Conservation (phyloP, 1,140 invertebrate species). For the Caenorhabditis tropicalis region DNA sequence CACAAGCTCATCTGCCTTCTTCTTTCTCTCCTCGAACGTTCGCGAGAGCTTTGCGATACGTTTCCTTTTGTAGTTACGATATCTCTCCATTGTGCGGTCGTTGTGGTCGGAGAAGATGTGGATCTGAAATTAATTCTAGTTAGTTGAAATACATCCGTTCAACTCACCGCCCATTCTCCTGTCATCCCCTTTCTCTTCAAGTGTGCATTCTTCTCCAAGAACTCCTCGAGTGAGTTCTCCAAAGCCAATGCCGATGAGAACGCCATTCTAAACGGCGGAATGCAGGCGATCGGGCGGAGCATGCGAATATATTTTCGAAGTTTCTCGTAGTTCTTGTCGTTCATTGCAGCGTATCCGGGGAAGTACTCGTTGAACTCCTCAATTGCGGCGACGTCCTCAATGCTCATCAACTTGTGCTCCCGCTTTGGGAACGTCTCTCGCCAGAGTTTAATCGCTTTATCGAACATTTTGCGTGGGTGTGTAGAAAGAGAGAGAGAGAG, state of each 20-base stretch:
- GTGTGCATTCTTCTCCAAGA: background rate
- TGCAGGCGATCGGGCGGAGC: background rate
- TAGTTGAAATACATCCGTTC: background rate
- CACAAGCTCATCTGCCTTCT: background rate
- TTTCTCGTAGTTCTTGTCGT: conserved; percentile 1
- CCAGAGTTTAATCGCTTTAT: background rate
- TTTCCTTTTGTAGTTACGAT: background rate
- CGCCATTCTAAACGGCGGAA: background rate
- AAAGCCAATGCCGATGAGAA: background rate
- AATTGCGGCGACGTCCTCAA: conserved; percentile 3
- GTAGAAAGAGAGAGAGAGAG: background rate
- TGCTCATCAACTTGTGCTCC: conserved; percentile 8
- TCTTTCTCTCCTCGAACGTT: background rate
- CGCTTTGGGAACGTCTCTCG: conserved; percentile 16
- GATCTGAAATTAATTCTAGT: background rate
- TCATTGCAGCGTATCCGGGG: conserved; percentile 5
- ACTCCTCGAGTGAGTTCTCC: conserved; percentile 12
- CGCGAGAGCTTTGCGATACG: background rate
- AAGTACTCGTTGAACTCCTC: conserved; percentile 41
- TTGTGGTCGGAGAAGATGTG: conserved; percentile 26
- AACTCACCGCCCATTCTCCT: conserved; percentile 30
- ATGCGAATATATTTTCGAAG: background rate
- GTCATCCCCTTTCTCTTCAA: background rate
- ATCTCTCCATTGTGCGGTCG: background rate
- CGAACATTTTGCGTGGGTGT: background rate